Base-by-base conservation (phyloP, 2,888 invertebrate species). In the Drosophila algonquin region DNA sequence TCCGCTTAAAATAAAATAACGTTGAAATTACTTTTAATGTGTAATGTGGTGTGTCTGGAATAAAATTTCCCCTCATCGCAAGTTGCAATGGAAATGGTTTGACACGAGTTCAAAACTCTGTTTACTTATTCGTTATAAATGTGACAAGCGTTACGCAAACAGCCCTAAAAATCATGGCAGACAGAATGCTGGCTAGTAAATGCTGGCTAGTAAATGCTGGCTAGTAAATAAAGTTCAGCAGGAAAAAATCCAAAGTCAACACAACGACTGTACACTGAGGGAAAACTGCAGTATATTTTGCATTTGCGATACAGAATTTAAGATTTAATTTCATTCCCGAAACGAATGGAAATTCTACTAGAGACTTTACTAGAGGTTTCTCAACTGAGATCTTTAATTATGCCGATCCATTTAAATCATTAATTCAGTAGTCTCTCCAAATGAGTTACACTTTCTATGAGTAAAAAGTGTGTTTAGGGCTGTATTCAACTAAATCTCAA, bases 201-300 rank as follows among this genome's bases (percentile, higher is more conserved):
- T n/a, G n/a, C n/a, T n/a, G n/a, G n/a, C n/a, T n/a, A n/a, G n/a
- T n/a, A n/a, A n/a, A n/a, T n/a, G n/a, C 14, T 63, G 35, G 27
- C 30, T 18, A 16, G 21, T 30, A 64, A 63, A 63, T 32, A 63
- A 21, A 14, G 40, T 44, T 44, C 4, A 48, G 40, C 48, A 14
- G 14, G 7, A 40, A 40, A 27, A 63, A 21, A 12, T 35, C 0
- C 1, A 24, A 50, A 63, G 64, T 24, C 9, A 40, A 48, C 40
- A 30, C 40, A 63, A 16, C 9, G 16, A 24, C 24, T 24, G 5
- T 24, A n/a, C 12, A 40, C 40, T 40, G 40, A 27, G 40, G 7
- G 40, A 40, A 40, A 14, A n/a, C 40, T 40, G 40, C 14, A n/a
- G 2, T 6, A 4, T 1, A n/a, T 2, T 40, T 40, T 40, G 14